Base-by-base conservation (phyloP, 2,113 vertebrate genomes). In the Lipotes vexillifer region DNA sequence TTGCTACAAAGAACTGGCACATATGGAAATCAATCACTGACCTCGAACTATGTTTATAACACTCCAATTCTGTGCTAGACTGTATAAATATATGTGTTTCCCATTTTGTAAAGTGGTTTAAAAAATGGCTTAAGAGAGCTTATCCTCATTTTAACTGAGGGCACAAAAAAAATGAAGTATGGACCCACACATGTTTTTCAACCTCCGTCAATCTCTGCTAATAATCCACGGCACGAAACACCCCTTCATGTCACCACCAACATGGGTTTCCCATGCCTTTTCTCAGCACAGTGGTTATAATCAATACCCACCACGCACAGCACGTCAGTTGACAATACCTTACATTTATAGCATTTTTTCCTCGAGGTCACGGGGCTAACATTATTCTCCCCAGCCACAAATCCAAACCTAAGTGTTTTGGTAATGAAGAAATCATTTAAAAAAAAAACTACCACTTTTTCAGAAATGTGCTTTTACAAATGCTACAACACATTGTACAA, bases 401-500 rank as follows among this genome's bases (percentile, higher is more conserved):
- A 96, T 89, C 25, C 25, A 81, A 90, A 75, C 61, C 84, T 78
- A 77, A 93, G 69, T 55, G 71, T 90, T 74, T 41, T 41, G 33
- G 33, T 90, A 96, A 96, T 78, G 29, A 96, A 97, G 61, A 97
- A 82, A 95, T 82, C 84, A 82, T 89, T 31, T 52, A 7, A 93
- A 10, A 90, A 90, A 94, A 87, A 82, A 80, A 83, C 36, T 8
- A 88, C 69, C 75, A 44, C 23, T 68, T 96, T 71, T 96, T 93
- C 91, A 75, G 72, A 90, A 95, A 72, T 33, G 49, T 23, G 59
- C 57, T 78, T 83, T 81, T 77, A 93, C 78, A 93, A 96, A 93
- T 41, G 52, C 36, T 84, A 66, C 33, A 63, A 14, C 81, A 90
- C 85, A 74, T 12, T 77, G 72, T 41, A 25, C 63, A 59, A 46